Evolutionary conservation across 2,797 vertebrate genomes (phyloP), one percentile per base, ranked within the genome.

Genomic region (Fratercula arctica): DNA sequence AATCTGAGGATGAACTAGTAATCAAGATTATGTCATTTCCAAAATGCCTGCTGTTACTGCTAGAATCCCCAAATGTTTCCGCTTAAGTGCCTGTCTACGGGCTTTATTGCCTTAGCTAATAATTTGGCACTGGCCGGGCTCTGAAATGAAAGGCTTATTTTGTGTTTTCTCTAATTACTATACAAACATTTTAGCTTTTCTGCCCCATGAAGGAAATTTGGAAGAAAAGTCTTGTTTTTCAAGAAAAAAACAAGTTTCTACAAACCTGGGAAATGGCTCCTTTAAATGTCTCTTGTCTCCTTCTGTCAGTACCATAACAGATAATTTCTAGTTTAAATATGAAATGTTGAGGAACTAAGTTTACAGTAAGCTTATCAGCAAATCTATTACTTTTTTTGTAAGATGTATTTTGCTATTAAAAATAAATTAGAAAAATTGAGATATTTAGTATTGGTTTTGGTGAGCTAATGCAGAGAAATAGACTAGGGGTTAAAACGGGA

Each of bases 121-220:
- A 67, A 70, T 67, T 48, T 93, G 72, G 80, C 69, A 89, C 26
- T 69, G 41, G 74, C 14, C 1, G 0, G 20, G n/a, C 39, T 88
- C 59, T 95, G 77, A 82, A 86, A 89, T 67, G 46, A 90, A 93
- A 87, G 63, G 14, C 56, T 94, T 89, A 28, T 53, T 94, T 60
- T 88, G 88, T 81, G 43, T 90, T 77, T 91, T 82, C 79, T 91
- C 59, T 84, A 90, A 85, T 86, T 93, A 70, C 68, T 85, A 67
- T 6, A 53, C n/a, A 85, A 90, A 90, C 11, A 45, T 89, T 76
- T 76, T 74, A 56, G 39, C 17, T 51, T 92, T 87, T 72, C 70
- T 90, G 35, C 31, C 37, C 26, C 35, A 37, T 56, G 50, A 84
- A 76, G 21, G 28, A 79, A 87, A 68, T 74, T 13, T 60, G 5